Evolutionary conservation across 2,797 vertebrate genomes (phyloP).

Genomic region (Chiroxiphia lanceolata): DNA sequence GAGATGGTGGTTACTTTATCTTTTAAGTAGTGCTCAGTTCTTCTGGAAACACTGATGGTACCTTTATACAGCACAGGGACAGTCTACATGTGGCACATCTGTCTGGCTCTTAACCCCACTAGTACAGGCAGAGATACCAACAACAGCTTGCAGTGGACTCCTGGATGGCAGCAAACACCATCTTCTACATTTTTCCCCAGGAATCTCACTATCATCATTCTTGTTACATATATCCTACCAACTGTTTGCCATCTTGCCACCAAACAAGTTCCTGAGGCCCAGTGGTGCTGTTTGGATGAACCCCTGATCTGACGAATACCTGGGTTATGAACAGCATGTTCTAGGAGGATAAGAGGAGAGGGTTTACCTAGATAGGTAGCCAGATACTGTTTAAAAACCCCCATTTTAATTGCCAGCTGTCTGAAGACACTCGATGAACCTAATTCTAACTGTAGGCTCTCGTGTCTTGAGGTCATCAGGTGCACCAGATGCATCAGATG

Average conservation of each 20-base stretch:
- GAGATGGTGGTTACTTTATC: not conserved
- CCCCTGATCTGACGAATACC: not conserved
- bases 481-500: constrained; percentile 11
- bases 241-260: not conserved
- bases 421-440: constrained; percentile 42
- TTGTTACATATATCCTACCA: not conserved
- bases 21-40: not conserved
- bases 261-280: not conserved
- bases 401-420: constrained; percentile 9
- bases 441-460: constrained; percentile 39
- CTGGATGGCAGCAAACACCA: not conserved
- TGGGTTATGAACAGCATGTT: not conserved
- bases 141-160: not conserved
- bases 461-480: not conserved
- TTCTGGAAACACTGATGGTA: not conserved
- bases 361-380: not conserved
- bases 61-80: not conserved
- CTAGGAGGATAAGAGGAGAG: not conserved
- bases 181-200: not conserved
- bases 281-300: not conserved
- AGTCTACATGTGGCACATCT: not conserved
- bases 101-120: not conserved
- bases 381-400: not conserved
- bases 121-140: not conserved
- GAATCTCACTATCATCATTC: not conserved